Base-by-base conservation (phyloP, 2,797 vertebrate species). In the Betta splendens region DNA sequence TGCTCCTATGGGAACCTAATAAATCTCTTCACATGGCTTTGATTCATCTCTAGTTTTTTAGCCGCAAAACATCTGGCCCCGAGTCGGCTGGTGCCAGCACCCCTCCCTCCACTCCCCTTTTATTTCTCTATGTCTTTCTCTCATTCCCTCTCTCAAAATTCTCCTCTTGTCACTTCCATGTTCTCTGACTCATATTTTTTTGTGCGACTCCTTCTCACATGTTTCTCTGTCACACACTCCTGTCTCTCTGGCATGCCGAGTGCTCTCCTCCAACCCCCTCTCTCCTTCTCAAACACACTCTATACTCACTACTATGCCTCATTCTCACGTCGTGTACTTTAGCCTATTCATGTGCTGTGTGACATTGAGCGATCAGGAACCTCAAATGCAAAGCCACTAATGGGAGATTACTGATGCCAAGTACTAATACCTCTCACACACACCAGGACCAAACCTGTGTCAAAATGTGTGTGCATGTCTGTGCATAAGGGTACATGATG, bases 21-120 rank as follows among this genome's bases (percentile, higher is more conserved):
- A 91, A 91, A 91, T 89, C 85, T 88, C 87, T 85, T 90, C 91
- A 91, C 86, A 91, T 92, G 91, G 89, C 88, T 91, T 89, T 89
- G 85, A 91, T 90, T 89, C 88, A 88, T 87, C 88, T 89, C 72
- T 76, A 88, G 87, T 86, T 88, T 90, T 89, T 88, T 89, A 89
- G 87, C 86, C 88, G 79, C 86, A 91, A 90, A 92, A 92, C 90
- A 92, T 92, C 91, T 92, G 91, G 91, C 87, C 83, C 73, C 18
- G 64, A 85, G 75, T 84, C 75, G 80, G 62, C 75, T 84, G 85
- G 86, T 89, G 87, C 88, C 85, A 89, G 87, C 80, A 81, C 71
- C 84, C 83, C 80, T 57, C 79, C 77, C 65, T 53, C 53, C 39
- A 11, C 12, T 3, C 5, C 63, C 60, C 52, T 52, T 69, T 74